A percentile compares a stretch with the other conserved stretches of the same genome.
These are phyloP conservation scores for Agrochola circellaris DNA, from an alignment of 2,888 invertebrate species.

Conservation along the genomic window DNA sequence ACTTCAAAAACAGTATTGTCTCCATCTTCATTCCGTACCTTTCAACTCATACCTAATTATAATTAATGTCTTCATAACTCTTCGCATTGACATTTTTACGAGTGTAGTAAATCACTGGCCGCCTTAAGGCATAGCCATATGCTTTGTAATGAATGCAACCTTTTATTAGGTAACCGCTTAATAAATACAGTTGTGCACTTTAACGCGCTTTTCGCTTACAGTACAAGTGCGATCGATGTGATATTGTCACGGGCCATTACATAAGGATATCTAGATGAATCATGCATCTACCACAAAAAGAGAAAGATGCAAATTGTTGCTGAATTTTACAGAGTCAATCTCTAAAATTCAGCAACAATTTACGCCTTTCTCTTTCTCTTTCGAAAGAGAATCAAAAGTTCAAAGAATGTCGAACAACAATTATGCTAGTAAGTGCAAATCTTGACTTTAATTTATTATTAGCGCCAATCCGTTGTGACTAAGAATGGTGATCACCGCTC, in stretches of 20 bases:
- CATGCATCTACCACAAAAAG: no score
- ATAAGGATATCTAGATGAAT: background rate
- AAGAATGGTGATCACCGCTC: no score
- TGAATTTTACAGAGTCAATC: no score
- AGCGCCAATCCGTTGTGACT: background rate
- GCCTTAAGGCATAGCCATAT: constrained; percentile 39
- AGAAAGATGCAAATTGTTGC: no score
- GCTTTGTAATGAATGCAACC: constrained; percentile 39
- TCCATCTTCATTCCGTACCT: background rate
- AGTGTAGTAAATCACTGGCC: constrained; percentile 41
- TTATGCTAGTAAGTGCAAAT: background rate
- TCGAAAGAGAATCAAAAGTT: background rate
- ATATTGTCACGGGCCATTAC: constrained; percentile 14
- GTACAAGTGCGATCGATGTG: constrained; percentile 20
- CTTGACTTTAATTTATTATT: background rate
- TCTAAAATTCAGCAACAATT: no score
- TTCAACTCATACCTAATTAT: constrained; percentile 30
- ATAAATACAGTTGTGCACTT: constrained; percentile 47
- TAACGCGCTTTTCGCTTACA: constrained; percentile 44
- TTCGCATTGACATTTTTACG: constrained; percentile 55
- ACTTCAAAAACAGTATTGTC: background rate
- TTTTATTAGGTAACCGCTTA: constrained; percentile 50
- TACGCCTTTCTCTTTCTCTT: background rate
- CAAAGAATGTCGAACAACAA: background rate
- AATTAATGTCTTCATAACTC: constrained; percentile 45